Conservation (phyloP, 92 coral and sea anemone genomes). For the Scolanthus callimorphus region DNA sequence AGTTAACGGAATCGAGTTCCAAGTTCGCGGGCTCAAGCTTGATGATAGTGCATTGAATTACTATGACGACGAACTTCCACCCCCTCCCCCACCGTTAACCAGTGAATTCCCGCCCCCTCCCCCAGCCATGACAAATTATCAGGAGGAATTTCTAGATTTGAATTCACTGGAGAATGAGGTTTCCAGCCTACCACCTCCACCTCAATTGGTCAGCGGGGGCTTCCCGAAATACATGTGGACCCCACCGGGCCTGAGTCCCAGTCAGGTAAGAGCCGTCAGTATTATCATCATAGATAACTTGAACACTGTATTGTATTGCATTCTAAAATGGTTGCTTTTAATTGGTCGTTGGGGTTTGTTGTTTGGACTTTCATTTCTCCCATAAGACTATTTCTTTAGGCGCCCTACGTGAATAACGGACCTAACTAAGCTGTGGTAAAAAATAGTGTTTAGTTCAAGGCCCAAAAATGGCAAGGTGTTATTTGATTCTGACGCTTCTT, state of each 20-base stretch:
- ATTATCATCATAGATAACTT: too few relatives aligned
- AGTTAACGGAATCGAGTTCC: slow-evolving; percentile 66
- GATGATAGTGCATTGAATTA: slow-evolving; percentile 37
- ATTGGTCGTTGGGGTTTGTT: too few relatives aligned
- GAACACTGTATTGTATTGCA: too few relatives aligned
- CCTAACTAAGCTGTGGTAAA: too few relatives aligned
- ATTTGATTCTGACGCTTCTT: too few relatives aligned
- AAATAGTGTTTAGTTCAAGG: too few relatives aligned
- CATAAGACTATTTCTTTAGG: too few relatives aligned
- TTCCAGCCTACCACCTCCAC: slow-evolving; percentile 41
- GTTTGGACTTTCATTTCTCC: too few relatives aligned
- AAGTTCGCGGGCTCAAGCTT: slow-evolving; percentile 66
- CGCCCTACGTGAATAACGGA: too few relatives aligned
- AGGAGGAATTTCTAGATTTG: slow-evolving; percentile 38
- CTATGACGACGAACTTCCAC: slow-evolving; percentile 45
- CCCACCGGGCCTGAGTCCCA: slow-evolving; percentile 80
- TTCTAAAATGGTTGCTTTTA: too few relatives aligned
- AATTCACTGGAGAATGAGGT: slow-evolving; percentile 44
- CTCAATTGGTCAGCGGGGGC: slow-evolving; percentile 16
- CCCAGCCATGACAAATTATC: slow-evolving; percentile 42
- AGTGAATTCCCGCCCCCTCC: slow-evolving; percentile 58
- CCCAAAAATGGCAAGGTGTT: too few relatives aligned
- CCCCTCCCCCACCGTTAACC: slow-evolving; percentile 32
- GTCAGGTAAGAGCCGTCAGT: slow-evolving; percentile 80
- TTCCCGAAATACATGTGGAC: slow-evolving; percentile 76